phyloP scores from a whole-genome alignment of 1,140 invertebrate genomes.

The Antheraea mylitta region DNA sequence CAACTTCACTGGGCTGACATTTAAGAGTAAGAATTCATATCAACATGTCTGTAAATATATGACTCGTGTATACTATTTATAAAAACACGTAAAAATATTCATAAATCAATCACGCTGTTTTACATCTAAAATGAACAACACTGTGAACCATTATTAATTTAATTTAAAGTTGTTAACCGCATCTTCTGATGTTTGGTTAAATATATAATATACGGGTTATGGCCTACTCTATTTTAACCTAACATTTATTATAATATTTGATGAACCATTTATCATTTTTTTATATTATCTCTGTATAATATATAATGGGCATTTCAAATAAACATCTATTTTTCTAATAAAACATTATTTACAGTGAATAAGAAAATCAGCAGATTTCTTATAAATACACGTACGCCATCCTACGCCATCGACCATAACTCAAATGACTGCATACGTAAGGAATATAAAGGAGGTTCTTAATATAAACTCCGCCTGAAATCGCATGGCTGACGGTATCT shows the following conservation, averaged over 20 bases:
- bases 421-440: slow-evolving; percentile 74
- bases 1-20: too few relatives aligned
- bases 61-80: too few relatives aligned
- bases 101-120: too few relatives aligned
- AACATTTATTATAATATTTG: background rate
- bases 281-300: slow-evolving; percentile 26
- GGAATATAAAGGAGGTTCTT: slow-evolving; percentile 75
- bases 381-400: slow-evolving; percentile 55
- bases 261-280: background rate
- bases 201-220: too few relatives aligned
- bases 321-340: slow-evolving; percentile 11
- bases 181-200: too few relatives aligned
- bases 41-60: too few relatives aligned
- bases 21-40: too few relatives aligned
- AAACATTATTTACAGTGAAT: slow-evolving; percentile 50
- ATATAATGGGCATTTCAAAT: slow-evolving; percentile 28
- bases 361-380: slow-evolving; percentile 61
- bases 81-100: too few relatives aligned
- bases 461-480: slow-evolving; percentile 60
- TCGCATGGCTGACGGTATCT: slow-evolving; percentile 60
- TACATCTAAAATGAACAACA: too few relatives aligned
- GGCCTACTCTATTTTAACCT: too few relatives aligned
- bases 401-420: slow-evolving; percentile 67
- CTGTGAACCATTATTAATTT: too few relatives aligned
- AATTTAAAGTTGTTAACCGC: too few relatives aligned